Conservation (phyloP, 2,888 invertebrate genomes). For the Rosalia funebris region DNA sequence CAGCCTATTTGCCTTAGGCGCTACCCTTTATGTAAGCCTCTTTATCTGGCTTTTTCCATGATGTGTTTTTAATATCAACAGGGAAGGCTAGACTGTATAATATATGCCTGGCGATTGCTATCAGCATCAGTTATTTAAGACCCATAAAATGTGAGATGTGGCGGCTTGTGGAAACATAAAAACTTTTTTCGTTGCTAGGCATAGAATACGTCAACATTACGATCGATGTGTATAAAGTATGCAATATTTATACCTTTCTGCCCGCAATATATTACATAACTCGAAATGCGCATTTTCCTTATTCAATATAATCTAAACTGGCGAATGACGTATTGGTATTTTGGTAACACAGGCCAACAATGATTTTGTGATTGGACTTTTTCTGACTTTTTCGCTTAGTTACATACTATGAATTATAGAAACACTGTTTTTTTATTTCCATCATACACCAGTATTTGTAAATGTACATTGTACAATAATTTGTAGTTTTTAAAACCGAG, state of each 20-base stretch:
- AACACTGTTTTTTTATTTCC: too few species aligned
- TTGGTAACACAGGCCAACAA: too few species aligned
- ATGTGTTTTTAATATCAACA: slow-evolving; percentile 1
- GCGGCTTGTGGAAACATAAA: not conserved
- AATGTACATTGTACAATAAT: too few species aligned
- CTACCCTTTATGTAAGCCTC: not conserved
- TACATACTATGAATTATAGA: too few species aligned
- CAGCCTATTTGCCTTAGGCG: not conserved
- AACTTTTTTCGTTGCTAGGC: not conserved
- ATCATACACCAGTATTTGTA: too few species aligned
- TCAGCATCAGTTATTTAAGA: not conserved
- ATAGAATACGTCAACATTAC: not conserved
- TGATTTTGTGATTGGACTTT: too few species aligned
- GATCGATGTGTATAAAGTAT: not conserved
- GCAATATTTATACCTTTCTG: not conserved
- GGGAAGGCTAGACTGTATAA: not conserved
- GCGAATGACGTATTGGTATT: too few species aligned
- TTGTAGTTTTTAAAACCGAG: too few species aligned
- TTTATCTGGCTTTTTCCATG: not conserved
- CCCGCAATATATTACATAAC: too few species aligned
- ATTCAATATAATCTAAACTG: too few species aligned
- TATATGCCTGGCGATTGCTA: not conserved
- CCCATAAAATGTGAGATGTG: not conserved
- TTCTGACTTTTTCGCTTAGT: too few species aligned
- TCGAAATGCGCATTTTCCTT: too few species aligned